Evolutionary conservation across 2,888 invertebrate genomes (phyloP).

Genomic region (Eristalis pertinax): DNA sequence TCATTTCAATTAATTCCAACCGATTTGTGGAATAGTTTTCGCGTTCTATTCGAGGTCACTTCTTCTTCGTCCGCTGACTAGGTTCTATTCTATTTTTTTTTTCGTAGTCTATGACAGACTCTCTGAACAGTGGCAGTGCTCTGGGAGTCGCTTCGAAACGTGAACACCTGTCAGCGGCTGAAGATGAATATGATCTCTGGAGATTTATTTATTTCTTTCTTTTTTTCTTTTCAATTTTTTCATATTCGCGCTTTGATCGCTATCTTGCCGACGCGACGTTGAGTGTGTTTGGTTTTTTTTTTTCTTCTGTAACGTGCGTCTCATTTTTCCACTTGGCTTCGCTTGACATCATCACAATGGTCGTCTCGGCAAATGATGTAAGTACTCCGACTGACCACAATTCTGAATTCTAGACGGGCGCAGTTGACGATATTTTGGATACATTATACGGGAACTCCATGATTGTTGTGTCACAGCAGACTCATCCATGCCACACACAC

Average conservation of each 20-base stretch:
- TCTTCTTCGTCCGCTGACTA: neutral
- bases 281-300: conserved; percentile 1
- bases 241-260: conserved; percentile 26
- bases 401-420: neutral
- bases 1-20: neutral
- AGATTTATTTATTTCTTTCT: conserved; percentile 3
- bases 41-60: conserved; percentile 3
- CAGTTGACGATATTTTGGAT: neutral
- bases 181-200: neutral
- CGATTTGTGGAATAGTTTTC: neutral
- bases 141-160: neutral
- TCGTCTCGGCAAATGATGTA: conserved; percentile 59
- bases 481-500: neutral
- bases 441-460: conserved; percentile 13
- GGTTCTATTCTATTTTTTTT: neutral
- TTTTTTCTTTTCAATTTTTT: conserved; percentile 29
- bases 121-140: neutral
- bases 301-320: conserved; percentile 38
- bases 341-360: conserved; percentile 72
- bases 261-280: neutral
- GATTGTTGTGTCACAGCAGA: conserved; percentile 13
- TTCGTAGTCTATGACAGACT: neutral
- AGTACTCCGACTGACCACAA: conserved; percentile 43
- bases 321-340: conserved; percentile 65
- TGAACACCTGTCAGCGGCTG: neutral